phyloP scores from a whole-genome alignment of 2,113 vertebrate genomes.

The Riparia riparia region DNA sequence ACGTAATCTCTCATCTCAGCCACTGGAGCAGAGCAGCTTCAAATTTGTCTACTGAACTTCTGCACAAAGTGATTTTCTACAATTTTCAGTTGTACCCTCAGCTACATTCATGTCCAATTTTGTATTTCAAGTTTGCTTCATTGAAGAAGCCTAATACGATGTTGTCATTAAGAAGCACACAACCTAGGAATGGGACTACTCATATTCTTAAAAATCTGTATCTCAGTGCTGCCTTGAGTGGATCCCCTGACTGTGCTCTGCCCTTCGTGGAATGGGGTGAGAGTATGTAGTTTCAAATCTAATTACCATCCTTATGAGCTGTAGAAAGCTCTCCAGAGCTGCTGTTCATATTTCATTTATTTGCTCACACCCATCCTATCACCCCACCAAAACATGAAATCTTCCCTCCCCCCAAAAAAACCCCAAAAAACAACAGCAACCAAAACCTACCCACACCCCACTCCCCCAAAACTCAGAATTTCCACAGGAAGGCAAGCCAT shows the following conservation, averaged over 20 bases:
- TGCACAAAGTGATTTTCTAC: not conserved
- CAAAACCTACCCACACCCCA: rapidly evolving
- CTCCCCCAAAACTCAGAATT: not conserved
- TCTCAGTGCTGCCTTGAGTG: not conserved
- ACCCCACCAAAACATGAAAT: not conserved
- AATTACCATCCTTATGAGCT: not conserved
- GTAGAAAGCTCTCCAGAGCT: not conserved
- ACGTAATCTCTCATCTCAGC: not conserved
- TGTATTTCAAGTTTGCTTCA: not conserved
- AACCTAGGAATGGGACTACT: not conserved
- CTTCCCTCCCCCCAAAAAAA: rapidly evolving
- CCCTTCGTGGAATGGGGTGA: not conserved
- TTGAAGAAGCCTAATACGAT: not conserved
- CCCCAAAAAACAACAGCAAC: not conserved
- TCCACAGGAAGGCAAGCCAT: not conserved
- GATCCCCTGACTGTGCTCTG: not conserved
- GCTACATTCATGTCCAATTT: not conserved
- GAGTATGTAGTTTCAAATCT: not conserved
- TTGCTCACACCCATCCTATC: not conserved
- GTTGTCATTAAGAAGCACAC: not conserved
- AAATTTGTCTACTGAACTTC: not conserved
- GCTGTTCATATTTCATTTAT: not conserved
- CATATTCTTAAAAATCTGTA: not conserved
- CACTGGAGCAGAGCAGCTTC: slow-evolving; percentile 30
- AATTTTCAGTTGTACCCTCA: not conserved